phyloP scores from a whole-genome alignment of 2,888 invertebrate genomes.

The Cecidostiba fungosa region DNA sequence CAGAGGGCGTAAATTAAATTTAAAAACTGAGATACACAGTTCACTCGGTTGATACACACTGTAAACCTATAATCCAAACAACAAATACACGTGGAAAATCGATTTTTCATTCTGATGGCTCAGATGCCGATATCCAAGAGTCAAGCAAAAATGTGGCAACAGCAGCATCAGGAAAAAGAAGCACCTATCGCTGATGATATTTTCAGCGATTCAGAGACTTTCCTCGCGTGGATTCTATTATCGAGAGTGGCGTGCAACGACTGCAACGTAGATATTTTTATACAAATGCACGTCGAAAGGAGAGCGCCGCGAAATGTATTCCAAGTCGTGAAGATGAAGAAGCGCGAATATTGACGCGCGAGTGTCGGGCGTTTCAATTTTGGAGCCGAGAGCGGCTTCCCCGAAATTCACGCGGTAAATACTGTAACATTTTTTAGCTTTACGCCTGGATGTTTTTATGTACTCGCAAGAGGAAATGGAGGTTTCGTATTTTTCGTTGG shows the following conservation, averaged over 20 bases:
- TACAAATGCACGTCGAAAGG: background rate
- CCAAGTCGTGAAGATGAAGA: background rate
- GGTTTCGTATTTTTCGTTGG: background rate
- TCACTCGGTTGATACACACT: no score
- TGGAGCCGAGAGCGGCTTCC: background rate
- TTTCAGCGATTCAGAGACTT: background rate
- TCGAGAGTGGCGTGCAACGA: slow-evolving; percentile 44
- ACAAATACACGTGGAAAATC: no score
- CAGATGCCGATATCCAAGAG: no score
- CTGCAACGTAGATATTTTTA: slow-evolving; percentile 21
- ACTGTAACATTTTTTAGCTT: background rate
- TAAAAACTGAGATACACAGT: no score
- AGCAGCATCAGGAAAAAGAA: no score
- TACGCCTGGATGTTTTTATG: background rate
- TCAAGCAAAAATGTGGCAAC: background rate
- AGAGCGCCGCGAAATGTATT: background rate
- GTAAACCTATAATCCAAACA: no score
- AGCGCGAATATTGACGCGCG: slow-evolving; percentile 33
- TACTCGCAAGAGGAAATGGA: background rate
- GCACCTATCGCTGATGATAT: slow-evolving; percentile 24
- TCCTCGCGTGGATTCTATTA: slow-evolving; percentile 33
- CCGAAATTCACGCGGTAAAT: slow-evolving; percentile 1
- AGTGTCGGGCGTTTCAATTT: slow-evolving; percentile 33
- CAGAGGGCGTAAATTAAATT: no score
- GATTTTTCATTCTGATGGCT: no score